A percentile compares a stretch with the other conserved stretches of the same genome.
These are phyloP conservation scores for Zoanthus sansibaricus DNA, from an alignment of 92 coral and sea anemone species.

Conservation along the genomic window DNA sequence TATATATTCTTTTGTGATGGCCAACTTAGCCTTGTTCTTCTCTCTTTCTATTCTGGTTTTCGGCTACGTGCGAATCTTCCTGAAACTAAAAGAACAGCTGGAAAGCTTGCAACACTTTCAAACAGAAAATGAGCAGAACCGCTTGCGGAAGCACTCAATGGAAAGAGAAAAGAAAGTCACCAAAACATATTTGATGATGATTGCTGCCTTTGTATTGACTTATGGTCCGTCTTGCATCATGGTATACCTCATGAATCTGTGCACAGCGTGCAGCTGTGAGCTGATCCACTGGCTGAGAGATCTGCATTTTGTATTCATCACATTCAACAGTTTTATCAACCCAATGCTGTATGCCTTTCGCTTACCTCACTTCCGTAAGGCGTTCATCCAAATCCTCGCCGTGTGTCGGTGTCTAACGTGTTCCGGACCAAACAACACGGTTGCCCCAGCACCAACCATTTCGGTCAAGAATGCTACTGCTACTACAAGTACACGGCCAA, in stretches of 20 bases:
- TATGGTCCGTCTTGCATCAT: conserved; percentile 61
- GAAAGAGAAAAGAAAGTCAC: conserved; percentile 62
- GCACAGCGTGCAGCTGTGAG: conserved; percentile 63
- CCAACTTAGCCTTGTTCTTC: conserved; percentile 57
- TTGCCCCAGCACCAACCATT: not conserved
- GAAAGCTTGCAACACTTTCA: conserved; percentile 35
- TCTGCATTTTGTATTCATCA: conserved; percentile 53
- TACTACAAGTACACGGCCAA: too few relatives aligned
- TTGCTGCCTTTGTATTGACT: conserved; percentile 55
- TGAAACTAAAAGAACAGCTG: conserved; percentile 42
- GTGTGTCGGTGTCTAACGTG: too few relatives aligned
- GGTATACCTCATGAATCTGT: conserved; percentile 64
- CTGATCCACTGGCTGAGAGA: conserved; percentile 64
- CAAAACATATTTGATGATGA: conserved; percentile 59
- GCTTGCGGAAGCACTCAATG: conserved; percentile 49
- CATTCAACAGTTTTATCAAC: conserved; percentile 50
- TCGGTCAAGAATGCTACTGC: not conserved
- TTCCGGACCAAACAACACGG: not conserved
- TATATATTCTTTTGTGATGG: conserved; percentile 84
- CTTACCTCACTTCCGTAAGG: conserved; percentile 58
- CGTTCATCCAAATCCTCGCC: conserved; percentile 35
- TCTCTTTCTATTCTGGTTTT: conserved; percentile 60
- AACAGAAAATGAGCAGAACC: conserved; percentile 45
- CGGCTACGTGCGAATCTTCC: conserved; percentile 61
- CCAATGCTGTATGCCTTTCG: conserved; percentile 63